Conservation (phyloP, 2,113 vertebrate genomes). For the Fregata magnificens region DNA sequence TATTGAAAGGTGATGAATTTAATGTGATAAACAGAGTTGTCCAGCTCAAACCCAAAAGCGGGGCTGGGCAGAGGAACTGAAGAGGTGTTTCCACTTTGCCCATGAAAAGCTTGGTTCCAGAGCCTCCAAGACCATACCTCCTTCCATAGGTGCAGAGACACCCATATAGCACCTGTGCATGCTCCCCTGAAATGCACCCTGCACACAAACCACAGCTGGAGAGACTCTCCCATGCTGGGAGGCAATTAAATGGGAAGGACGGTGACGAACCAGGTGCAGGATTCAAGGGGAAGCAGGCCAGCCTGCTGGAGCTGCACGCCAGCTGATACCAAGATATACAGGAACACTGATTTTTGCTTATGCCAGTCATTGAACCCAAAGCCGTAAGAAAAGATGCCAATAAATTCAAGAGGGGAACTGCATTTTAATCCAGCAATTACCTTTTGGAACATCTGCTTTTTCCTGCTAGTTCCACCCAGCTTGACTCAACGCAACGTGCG, state of each 20-base stretch:
- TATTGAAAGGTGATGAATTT: background rate
- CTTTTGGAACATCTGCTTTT: background rate
- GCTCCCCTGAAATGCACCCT: background rate
- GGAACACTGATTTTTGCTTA: background rate
- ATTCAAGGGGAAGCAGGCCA: background rate
- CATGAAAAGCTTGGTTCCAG: background rate
- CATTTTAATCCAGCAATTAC: background rate
- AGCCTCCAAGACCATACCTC: background rate
- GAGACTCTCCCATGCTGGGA: background rate
- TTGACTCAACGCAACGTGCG: accelerated
- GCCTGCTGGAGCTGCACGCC: background rate
- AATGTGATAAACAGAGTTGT: background rate
- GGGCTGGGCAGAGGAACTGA: background rate
- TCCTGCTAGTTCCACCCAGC: background rate
- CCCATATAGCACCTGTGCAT: background rate
- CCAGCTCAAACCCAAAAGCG: background rate
- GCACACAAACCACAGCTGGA: background rate
- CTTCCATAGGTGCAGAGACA: accelerated
- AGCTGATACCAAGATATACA: background rate
- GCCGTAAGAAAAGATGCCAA: background rate
- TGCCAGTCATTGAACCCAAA: background rate
- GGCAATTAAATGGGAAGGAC: background rate
- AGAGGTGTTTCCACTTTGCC: background rate
- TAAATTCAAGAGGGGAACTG: background rate
- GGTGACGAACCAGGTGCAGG: accelerated